Evolutionary conservation across 2,113 vertebrate species (phyloP), one percentile per base, ranked within the genome.

Genomic region (Mesembrinibis cayennensis): DNA sequence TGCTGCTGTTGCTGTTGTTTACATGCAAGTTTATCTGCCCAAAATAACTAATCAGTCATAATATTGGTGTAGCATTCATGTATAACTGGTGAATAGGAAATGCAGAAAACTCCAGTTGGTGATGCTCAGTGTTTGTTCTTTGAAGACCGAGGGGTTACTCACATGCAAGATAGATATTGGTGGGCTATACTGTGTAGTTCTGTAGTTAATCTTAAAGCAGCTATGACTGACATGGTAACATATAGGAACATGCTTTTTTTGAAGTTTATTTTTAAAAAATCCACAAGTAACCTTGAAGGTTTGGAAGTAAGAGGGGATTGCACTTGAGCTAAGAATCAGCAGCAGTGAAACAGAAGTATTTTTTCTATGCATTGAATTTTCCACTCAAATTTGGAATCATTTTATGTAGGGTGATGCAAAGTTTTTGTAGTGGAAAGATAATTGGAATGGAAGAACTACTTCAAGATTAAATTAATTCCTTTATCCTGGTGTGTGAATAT

Each of bases 31-130:
- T 67, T 58, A 30, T 21, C 34, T 59, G 30, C 61, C 16, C 45
- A 4, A 44, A 74, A 19, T 73, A 67, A 23, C 27, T 22, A 1
- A 30, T 18, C 16, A 9, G 17, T 62, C 20, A 5, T 27, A 32
- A 17, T 12, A 50, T 6, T 34, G 11, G 10, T 25, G 22, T 23
- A 47, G 44, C 0, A 1, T 29, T 79, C 7, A 13, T 4, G 6
- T 34, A 22, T n/a, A 42, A n/a, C 23, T 61, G 50, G 21, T 36
- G 42, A 67, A 10, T 29, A 62, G 16, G 40, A 32, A 71, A 59
- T 50, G 63, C 29, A 49, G 52, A 71, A 65, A 49, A 26, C 20
- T 53, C 38, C 17, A 26, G 16, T 62, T 34, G 44, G 12, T 50
- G 52, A 47, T 26, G n/a, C 32, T 72, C 38, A 32, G 14, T 44